phyloP scores from a whole-genome alignment of 23 tunicate species.

The Halocynthia aurantium region DNA sequence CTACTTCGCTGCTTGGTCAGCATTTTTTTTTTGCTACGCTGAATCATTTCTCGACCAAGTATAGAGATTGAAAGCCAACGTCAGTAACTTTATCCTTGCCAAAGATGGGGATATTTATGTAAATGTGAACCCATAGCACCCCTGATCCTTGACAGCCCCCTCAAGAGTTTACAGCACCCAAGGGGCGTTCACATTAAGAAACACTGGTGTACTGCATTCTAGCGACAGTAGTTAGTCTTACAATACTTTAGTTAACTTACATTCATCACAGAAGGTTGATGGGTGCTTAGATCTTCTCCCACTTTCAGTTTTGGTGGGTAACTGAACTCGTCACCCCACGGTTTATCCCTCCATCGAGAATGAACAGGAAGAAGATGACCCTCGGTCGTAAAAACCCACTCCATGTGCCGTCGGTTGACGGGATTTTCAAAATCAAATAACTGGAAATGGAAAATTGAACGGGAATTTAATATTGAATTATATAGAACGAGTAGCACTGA shows the following conservation, averaged over 20 bases:
- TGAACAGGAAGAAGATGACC: constrained; percentile 77
- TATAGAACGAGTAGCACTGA: too few species aligned
- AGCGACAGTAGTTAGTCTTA: too few species aligned
- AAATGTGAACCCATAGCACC: not conserved
- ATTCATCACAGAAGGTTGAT: not conserved
- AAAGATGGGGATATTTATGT: too few species aligned
- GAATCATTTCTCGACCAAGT: too few species aligned
- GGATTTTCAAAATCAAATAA: constrained; percentile 94
- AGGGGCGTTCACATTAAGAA: not conserved
- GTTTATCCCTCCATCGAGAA: constrained; percentile 22
- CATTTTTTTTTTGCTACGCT: too few species aligned
- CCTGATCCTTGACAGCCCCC: too few species aligned
- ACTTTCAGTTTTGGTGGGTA: constrained; percentile 2
- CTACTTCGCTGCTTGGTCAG: too few species aligned
- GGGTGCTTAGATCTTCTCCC: not conserved
- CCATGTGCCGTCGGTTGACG: constrained; percentile 51
- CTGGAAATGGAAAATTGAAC: constrained; percentile 12
- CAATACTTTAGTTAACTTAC: not conserved
- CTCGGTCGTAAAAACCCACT: constrained; percentile 85
- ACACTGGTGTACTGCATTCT: too few species aligned
- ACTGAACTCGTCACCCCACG: constrained; percentile 61
- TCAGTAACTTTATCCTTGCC: too few species aligned
- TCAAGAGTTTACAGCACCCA: not conserved
- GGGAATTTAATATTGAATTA: too few species aligned
- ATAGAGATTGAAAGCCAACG: too few species aligned